Evolutionary conservation across 2,888 invertebrate genomes (phyloP).

Genomic region (Tenthredo mesomela): DNA sequence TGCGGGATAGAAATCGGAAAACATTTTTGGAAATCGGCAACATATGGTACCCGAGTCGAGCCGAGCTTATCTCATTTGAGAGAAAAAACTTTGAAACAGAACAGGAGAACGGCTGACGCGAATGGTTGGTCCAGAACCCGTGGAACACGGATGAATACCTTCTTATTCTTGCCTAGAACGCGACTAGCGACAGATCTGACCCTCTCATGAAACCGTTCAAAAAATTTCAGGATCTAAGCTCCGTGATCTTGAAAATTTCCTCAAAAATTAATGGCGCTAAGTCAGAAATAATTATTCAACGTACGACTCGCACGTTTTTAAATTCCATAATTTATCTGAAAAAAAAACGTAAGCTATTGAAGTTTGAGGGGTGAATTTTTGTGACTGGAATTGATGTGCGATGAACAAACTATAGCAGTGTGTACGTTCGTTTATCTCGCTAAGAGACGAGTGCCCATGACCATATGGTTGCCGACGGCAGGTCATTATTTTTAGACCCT

Average conservation of each 20-base stretch:
- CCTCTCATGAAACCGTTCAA: not conserved
- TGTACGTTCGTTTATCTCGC: slow-evolving; percentile 27
- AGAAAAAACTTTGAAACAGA: slow-evolving; percentile 53
- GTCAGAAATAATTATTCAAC: not conserved
- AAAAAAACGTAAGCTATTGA: not conserved
- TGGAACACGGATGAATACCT: slow-evolving; percentile 52
- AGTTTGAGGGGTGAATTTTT: not conserved
- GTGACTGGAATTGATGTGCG: no score
- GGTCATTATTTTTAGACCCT: slow-evolving; percentile 72
- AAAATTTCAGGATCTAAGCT: not conserved
- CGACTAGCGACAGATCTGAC: slow-evolving; percentile 8
- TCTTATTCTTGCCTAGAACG: slow-evolving; percentile 51
- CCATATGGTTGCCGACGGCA: slow-evolving; percentile 76
- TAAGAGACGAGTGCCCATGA: slow-evolving; percentile 59
- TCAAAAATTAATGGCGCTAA: not conserved
- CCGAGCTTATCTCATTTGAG: slow-evolving; percentile 51
- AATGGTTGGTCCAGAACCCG: slow-evolving; percentile 50
- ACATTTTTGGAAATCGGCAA: slow-evolving; percentile 64
- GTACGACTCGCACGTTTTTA: not conserved
- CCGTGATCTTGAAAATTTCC: not conserved
- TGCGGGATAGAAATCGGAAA: slow-evolving; percentile 69
- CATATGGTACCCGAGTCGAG: slow-evolving; percentile 71
- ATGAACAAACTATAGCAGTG: not conserved
- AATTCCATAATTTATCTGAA: not conserved
- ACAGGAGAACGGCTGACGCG: slow-evolving; percentile 49